A percentile compares a stretch with the other conserved stretches of the same genome.
These are phyloP conservation scores for Corythornis cristatus DNA, from an alignment of 2,113 vertebrate genomes.

Conservation along the genomic window DNA sequence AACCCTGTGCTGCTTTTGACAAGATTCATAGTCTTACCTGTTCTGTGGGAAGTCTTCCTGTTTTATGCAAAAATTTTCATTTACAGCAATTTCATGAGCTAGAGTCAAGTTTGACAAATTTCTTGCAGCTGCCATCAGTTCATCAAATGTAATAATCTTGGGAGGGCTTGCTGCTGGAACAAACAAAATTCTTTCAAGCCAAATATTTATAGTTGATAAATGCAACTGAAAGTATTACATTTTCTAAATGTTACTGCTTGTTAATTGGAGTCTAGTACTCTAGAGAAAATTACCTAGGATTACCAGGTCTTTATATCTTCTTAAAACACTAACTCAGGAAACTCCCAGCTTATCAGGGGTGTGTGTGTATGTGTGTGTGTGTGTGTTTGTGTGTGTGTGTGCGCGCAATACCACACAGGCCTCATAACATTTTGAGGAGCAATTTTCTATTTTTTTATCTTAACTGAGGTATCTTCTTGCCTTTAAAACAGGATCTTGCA, in stretches of 20 bases:
- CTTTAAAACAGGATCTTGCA: neutral
- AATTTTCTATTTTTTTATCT: neutral
- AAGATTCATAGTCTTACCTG: conserved; percentile 72
- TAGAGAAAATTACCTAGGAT: neutral
- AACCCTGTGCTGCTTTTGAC: neutral
- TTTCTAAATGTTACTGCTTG: neutral
- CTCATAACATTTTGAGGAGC: neutral
- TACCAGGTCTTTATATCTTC: conserved; percentile 21
- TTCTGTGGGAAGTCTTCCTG: conserved; percentile 77
- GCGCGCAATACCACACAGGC: neutral
- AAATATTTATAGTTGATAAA: neutral
- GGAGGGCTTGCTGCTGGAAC: conserved; percentile 87
- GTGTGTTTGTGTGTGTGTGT: neutral
- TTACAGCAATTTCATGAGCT: conserved; percentile 91
- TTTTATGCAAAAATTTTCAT: conserved; percentile 84
- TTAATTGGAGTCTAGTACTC: neutral
- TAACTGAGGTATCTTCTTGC: neutral
- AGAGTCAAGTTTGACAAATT: conserved; percentile 86
- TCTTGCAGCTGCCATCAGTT: conserved; percentile 86
- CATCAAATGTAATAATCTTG: conserved; percentile 83
- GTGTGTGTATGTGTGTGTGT: neutral
- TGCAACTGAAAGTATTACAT: neutral
- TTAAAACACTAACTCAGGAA: conserved; percentile 25
- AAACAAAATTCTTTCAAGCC: neutral
- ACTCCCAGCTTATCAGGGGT: conserved; percentile 51